Evolutionary conservation across 2,797 vertebrate species (phyloP), one percentile per base, ranked within the genome.

Genomic region (Rousettus madagascariensis): DNA sequence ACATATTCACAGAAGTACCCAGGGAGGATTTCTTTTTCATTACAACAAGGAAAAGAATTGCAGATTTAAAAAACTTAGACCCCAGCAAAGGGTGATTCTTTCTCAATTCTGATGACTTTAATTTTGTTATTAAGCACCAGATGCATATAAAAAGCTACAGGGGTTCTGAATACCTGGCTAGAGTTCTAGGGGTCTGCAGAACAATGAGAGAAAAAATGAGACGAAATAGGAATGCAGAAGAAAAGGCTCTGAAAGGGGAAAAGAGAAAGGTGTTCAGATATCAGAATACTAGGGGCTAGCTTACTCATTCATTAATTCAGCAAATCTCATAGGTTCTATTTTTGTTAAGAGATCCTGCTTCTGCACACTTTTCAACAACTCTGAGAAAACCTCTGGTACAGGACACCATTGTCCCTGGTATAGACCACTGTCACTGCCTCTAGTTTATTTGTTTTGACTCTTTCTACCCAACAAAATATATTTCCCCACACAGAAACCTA

Each of bases 11-110:
- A 51, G 38, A 95, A 95, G 43, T 71, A 69, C 30, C 75, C 80
- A 93, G 84, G 43, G 33, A 96, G 66, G 91, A 85, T 83, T 97
- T 91, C 90, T 86, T 88, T 69, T 90, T 96, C 95, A 93, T 94
- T 92, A 57, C 61, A 94, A 51, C n/a, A 92, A 80, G 65, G 80
- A 80, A 91, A 95, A 92, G 63, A 88, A 80, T 3, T 30, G 17
- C 65, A 95, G 49, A 87, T 57, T 93, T 93, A 68, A 95, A 63
- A 63, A 95, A 93, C 26, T 93, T 43, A 96, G 87, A 90, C 15
- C 30, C 61, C 41, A 74, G 49, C 28, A 94, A 94, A 95, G 82
- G 79, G 86, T 96, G 72, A 91, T 71, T 88, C 41, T 36, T n/a
- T 77, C 43, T 89, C 51, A 53, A 91, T 38, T 87, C n/a, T 2